Base-by-base conservation (phyloP, 2,888 invertebrate genomes). In the Pseudococcus viburni region DNA sequence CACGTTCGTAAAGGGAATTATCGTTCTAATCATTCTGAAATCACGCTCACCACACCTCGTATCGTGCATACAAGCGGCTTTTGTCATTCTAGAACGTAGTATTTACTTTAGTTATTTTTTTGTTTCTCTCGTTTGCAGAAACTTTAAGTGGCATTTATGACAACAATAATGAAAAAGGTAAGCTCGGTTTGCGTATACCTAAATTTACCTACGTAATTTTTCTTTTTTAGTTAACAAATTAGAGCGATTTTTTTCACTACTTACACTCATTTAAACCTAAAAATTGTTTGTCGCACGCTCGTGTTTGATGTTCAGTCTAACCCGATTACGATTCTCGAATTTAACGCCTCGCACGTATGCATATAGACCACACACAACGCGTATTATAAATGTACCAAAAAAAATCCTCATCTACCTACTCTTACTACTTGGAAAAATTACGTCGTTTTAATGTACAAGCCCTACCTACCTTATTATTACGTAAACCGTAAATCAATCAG, bases 131-230 rank as follows among this genome's bases (percentile, higher is more conserved):
- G 85, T 89, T 89, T 89, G 86, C 94, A 95, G 95, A 95, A 93
- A 94, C 95, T 91, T 93, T 95, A 92, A 95, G 95, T 93, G 95
- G 95, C 90, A 94, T 95, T 91, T 94, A 93, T 92, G 95, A 95
- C 92, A 94, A 93, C 93, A 94, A 93, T 91, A 92, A 92, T 90
- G 92, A 92, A 90, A 92, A 92, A 91, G 90, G 90, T 89, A 90
- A 90, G 89, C 73, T 77, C 48, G 33, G 80, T 83, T 83, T 83
- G 39, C 22, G n/a, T 22, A 80, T 22, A 26, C 68, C 26, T 33
- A 15, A 42, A 42, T 42, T 83, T 83, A 19, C 80, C 15, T 59
- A 59, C 15, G n/a, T n/a, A n/a, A 1, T 51, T 15, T 51, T 51
- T 51, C 48, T 15, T 51, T 8, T 9, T 42, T 42, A 42, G 42